These are phyloP conservation scores for Ypsolopha sequella DNA, from an alignment of 2,888 invertebrate genomes.

Conservation along the genomic window DNA sequence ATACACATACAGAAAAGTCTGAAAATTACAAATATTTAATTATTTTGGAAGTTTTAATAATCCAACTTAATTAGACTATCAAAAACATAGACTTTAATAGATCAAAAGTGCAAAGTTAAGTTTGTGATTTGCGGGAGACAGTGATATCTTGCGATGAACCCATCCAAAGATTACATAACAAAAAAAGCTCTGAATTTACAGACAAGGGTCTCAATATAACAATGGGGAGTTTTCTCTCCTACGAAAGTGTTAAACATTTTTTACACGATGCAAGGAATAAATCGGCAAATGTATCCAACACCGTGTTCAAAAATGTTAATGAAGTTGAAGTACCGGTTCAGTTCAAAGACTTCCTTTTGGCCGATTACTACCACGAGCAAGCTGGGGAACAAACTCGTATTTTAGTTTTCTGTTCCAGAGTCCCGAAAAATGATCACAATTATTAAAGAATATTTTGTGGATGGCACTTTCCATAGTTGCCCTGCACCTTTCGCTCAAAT, in stretches of 20 bases:
- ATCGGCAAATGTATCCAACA: conserved; percentile 1
- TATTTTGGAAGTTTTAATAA: too few species aligned
- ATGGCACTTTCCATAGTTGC: conserved; percentile 7
- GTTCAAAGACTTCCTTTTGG: conserved; percentile 7
- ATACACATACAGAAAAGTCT: too few species aligned
- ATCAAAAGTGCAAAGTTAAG: too few species aligned
- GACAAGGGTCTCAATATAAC: neutral
- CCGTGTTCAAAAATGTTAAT: neutral
- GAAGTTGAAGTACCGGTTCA: conserved; percentile 3
- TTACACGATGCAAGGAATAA: conserved; percentile 4
- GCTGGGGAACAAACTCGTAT: conserved; percentile 3
- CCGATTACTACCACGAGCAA: conserved; percentile 5
- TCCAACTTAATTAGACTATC: too few species aligned
- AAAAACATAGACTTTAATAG: too few species aligned
- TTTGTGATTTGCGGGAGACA: too few species aligned
- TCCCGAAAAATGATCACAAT: conserved; percentile 5
- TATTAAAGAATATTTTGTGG: conserved; percentile 6
- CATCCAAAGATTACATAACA: neutral
- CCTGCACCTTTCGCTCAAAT: conserved; percentile 6
- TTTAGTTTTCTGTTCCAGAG: neutral
- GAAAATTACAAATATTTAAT: too few species aligned
- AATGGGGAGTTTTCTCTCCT: conserved; percentile 1
- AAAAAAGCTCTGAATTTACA: neutral
- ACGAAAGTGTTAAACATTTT: conserved; percentile 4
- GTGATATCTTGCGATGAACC: neutral